A percentile compares a stretch with the other conserved stretches of the same genome.
These are phyloP conservation scores for Papilio machaon DNA, from an alignment of 1,140 invertebrate genomes.

Conservation along the genomic window DNA sequence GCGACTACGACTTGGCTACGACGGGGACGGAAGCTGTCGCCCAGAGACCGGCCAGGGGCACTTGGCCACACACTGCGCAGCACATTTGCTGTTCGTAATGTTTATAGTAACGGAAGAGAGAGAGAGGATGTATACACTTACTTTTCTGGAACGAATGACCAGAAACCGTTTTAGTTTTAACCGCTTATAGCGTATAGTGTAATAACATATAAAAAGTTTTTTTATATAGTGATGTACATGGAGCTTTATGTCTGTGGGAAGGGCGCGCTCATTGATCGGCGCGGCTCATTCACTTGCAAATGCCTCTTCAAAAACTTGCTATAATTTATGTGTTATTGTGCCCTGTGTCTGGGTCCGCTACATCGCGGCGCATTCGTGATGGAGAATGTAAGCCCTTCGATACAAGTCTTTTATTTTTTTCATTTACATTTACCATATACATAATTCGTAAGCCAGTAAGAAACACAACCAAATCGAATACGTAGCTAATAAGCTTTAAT, in stretches of 20 bases:
- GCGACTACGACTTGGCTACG: not conserved
- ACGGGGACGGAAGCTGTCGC: slow-evolving; percentile 4
- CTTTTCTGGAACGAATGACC: not conserved
- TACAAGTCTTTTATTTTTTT: slow-evolving; percentile 10
- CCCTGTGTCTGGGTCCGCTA: not conserved
- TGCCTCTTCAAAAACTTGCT: slow-evolving; percentile 30
- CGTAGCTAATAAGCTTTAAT: too few relatives aligned
- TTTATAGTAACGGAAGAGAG: not conserved
- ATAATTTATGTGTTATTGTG: slow-evolving; percentile 34
- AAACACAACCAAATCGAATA: too few relatives aligned
- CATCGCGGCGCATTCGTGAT: not conserved
- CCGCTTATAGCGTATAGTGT: not conserved
- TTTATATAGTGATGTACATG: not conserved
- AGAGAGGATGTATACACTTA: slow-evolving; percentile 2
- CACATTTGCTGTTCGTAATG: not conserved
- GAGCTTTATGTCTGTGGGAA: not conserved
- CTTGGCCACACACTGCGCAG: slow-evolving; percentile 20
- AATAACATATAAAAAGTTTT: not conserved
- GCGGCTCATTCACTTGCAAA: slow-evolving; percentile 33
- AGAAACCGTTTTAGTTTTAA: not conserved
- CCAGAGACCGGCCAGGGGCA: not conserved
- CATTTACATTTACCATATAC: too few relatives aligned
- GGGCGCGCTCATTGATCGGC: slow-evolving; percentile 5
- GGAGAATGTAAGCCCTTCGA: not conserved
- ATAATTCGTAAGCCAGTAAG: too few relatives aligned